Base-by-base conservation (phyloP, 2,113 vertebrate genomes). In the Indri indri region DNA sequence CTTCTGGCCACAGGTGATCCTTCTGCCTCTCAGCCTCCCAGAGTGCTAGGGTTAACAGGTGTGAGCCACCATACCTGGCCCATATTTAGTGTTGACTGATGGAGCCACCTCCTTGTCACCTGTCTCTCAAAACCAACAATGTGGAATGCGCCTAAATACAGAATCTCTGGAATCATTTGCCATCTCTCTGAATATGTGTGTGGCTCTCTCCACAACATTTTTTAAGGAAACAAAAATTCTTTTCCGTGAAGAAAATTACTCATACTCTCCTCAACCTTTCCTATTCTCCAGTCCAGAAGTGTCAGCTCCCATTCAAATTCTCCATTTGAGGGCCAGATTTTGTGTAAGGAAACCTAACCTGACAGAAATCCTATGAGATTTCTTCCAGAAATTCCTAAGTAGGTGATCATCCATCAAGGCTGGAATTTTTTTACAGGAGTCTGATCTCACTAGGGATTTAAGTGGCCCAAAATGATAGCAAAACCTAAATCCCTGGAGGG, bases 381-480 rank as follows among this genome's bases (percentile, higher is more conserved):
- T 96, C 40, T 71, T 88, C 37, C 42, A 94, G 91, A 93, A 68
- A 90, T 66, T 89, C 16, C 52, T 79, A 90, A 89, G 68, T 10
- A 93, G 23, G 52, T 63, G 37, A 61, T 42, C 37, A 65, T 85
- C 25, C 22, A 81, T 68, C 20, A 63, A 94, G 6, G 6, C 14
- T 54, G 25, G 52, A 37, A 71, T 81, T 97, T 90, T 90, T 90
- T 87, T 83, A 37, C 0, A 27, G n/a, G 32, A 81, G 23, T 34
- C 4, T 16, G 18, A 47, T 84, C 52, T 92, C 88, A 61, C 50
- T 37, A 32, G 47, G 23, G 37, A 85, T 74, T 84, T 80, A 50
- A 73, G 66, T 71, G 40, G 30, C 3, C 30, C 45, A 11, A 94
- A 88, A 47, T 18, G 10, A 87, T 8, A 47, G 52, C 22, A 83